phyloP scores from a whole-genome alignment of 2,113 vertebrate species.

The Thunnus thynnus region DNA sequence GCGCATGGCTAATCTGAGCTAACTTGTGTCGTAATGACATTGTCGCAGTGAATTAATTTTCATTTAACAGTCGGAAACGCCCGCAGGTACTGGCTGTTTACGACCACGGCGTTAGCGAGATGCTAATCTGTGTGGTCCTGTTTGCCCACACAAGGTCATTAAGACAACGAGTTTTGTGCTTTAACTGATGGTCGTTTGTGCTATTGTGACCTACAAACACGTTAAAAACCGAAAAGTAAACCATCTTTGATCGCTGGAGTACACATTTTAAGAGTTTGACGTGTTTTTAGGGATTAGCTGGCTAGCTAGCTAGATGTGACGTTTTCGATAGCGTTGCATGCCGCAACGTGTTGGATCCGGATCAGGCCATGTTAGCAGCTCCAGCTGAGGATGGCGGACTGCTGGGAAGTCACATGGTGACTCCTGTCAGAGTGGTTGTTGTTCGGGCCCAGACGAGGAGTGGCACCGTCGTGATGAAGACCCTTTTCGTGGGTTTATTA shows the following conservation, averaged over 20 bases:
- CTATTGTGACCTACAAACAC: neutral
- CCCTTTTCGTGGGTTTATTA: neutral
- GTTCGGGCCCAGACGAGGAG: slow-evolving; percentile 35
- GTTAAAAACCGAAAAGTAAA: rapidly evolving
- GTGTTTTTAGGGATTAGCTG: neutral
- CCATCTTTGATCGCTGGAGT: rapidly evolving
- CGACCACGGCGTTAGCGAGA: slow-evolving; percentile 44
- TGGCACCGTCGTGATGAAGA: neutral
- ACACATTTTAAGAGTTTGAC: neutral
- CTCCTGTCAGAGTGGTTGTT: slow-evolving; percentile 49
- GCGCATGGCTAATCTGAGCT: rapidly evolving
- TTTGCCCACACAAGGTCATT: slow-evolving; percentile 65
- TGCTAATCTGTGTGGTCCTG: slow-evolving; percentile 41
- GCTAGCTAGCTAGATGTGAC: slow-evolving; percentile 27
- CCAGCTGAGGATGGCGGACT: slow-evolving; percentile 68
- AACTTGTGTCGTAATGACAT: neutral
- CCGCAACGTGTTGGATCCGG: slow-evolving; percentile 59
- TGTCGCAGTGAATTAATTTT: neutral
- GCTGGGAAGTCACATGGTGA: slow-evolving; percentile 71
- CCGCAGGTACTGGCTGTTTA: slow-evolving; percentile 32
- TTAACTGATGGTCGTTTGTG: rapidly evolving
- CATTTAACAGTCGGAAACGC: neutral
- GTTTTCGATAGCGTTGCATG: slow-evolving; percentile 26
- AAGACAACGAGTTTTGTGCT: neutral
- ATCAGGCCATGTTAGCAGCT: slow-evolving; percentile 51